phyloP scores from a whole-genome alignment of 2,797 vertebrate species.

The Scleropages formosus region DNA sequence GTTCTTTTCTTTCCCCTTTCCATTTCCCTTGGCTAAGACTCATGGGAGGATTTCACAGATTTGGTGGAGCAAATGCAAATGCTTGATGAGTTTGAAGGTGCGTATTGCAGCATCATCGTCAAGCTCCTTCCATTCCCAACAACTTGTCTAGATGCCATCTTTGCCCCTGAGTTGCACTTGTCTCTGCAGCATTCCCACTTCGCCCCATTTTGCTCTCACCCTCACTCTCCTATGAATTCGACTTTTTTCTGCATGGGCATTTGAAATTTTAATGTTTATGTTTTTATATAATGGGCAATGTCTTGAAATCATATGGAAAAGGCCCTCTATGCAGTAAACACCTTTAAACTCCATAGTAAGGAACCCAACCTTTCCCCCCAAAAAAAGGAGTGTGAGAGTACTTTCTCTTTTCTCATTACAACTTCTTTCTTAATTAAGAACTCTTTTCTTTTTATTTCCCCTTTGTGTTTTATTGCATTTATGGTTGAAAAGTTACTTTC shows the following conservation, averaged over 20 bases:
- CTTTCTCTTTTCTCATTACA: no score
- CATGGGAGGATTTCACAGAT: constrained; percentile 92
- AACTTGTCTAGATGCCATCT: neutral
- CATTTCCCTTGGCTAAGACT: constrained; percentile 86
- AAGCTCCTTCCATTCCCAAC: constrained; percentile 26
- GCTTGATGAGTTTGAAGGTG: constrained; percentile 82
- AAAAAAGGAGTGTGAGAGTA: no score
- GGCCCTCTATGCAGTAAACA: no score
- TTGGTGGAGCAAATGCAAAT: constrained; percentile 83
- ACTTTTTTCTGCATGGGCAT: constrained; percentile 19
- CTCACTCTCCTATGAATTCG: neutral
- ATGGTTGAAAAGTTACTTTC: no score
- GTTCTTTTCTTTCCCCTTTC: constrained; percentile 70
- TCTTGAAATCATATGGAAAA: neutral
- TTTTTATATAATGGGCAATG: neutral
- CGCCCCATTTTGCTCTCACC: constrained; percentile 19
- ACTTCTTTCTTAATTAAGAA: no score
- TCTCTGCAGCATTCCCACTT: constrained; percentile 28
- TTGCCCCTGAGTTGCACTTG: neutral
- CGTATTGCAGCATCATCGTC: constrained; percentile 53
- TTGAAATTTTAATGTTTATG: constrained; percentile 3
- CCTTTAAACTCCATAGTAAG: no score
- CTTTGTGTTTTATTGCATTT: no score
- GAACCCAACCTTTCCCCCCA: no score
- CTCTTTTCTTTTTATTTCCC: no score